Evolutionary conservation across 2,888 invertebrate genomes (phyloP), one percentile per base, ranked within the genome.

Genomic region (Eupsilia transversa): DNA sequence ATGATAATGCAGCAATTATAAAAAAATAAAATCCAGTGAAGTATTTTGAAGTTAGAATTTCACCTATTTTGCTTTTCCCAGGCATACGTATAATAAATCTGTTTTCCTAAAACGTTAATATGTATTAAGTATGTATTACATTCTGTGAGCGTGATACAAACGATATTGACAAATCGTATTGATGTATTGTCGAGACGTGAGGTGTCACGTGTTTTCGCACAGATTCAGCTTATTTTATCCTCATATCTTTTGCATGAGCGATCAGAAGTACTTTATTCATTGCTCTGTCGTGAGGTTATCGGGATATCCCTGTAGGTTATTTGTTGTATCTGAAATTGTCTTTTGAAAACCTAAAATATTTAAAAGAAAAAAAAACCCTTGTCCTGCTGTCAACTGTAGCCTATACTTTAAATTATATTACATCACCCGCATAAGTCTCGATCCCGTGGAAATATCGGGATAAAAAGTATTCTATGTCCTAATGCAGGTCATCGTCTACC

Each of bases 161-260:
- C 46, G 74, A 75, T 75, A 85, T 77, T 77, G 80, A 72, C 74
- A 84, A 72, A 74, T 78, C 70, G 38, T 76, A 80, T 77, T 83
- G 77, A 74, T 74, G 60, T 86, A 76, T 80, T 70, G 72, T 63
- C 23, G 46, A 30, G 41, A 74, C 77, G 80, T 80, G 80, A 72
- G 65, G 63, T 43, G 61, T 56, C 59, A 69, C 79, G 70, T 54
- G 61, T 72, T 57, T 52, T 46, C 71, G 27, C 20, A 12, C 52
- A 35, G 41, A 73, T 59, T 63, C 43, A 41, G 49, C 38, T 63
- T 57, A 66, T 84, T 83, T 72, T 65, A 14, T 56, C n/a, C 35
- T 64, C 71, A 30, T 60, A 72, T 68, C 27, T 66, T 74, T 71
- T 75, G 66, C 59, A 60, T 73, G 71, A 71, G 9, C 27, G 61